Base-by-base conservation (phyloP, 2,797 vertebrate species). In the Lithobates pipiens region DNA sequence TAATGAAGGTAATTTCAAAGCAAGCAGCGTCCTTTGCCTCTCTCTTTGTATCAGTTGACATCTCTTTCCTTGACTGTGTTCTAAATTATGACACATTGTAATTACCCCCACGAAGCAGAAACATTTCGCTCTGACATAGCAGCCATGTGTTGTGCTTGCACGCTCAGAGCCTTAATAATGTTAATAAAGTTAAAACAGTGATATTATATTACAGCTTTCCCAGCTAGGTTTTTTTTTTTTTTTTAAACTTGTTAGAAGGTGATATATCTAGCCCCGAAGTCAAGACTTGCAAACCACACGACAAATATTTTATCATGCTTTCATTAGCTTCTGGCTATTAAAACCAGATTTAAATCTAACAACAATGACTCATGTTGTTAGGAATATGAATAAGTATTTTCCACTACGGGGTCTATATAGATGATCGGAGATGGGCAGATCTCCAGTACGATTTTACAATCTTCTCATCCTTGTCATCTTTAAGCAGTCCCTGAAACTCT, bases 1-100 rank as follows among this genome's bases (percentile, higher is more conserved):
- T 97, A 98, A 99, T 97, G 95, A 96, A 95, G 91, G 90, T 92
- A 94, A 94, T 95, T 94, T 94, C 63, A 94, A 94, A 91, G 94
- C 92, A 93, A 93, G 92, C 91, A 54, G 91, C 90, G 91, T 92
- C 91, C 91, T 93, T 89, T 82, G 74, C 39, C 70, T 92, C 93
- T 92, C 92, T 90, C 89, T 91, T 88, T 88, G 90, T 85, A 90
- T 88, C 88, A 68, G 83, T 87, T 89, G 82, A 89, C 85, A 77
- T 90, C 86, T 91, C 79, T 79, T 72, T 79, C 76, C 85, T 88
- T 78, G 72, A 76, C 76, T 77, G 72, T 61, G 70, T 42, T 87
- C 75, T 84, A 81, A 69, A 61, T 27, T 84, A 83, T 84, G 89
- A 91, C 83, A 88, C 85, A 67, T 76, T 86, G 73, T 83, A 90